These are phyloP conservation scores for Podarcis lilfordi DNA, from an alignment of 2,797 vertebrate genomes.

Conservation along the genomic window DNA sequence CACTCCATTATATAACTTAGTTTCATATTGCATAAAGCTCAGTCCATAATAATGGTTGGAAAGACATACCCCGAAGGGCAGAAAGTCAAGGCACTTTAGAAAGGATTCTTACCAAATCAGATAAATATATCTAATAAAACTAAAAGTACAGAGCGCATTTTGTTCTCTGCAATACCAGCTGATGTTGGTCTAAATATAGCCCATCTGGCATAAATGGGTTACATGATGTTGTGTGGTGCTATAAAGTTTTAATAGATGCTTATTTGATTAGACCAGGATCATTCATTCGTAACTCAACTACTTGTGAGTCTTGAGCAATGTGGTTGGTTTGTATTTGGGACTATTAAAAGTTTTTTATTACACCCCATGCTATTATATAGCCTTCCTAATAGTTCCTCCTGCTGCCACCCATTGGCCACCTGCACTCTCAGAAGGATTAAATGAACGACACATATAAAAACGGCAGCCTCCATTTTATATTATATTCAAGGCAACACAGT, in stretches of 20 bases:
- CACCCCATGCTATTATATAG: conserved; percentile 42
- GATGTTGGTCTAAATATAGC: conserved; percentile 38
- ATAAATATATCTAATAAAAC: not conserved
- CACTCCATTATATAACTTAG: not conserved
- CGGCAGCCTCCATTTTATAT: conserved; percentile 61
- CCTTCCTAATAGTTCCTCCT: conserved; percentile 56
- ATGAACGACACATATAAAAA: conserved; percentile 60
- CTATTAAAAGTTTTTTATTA: conserved; percentile 63
- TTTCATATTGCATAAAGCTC: not conserved
- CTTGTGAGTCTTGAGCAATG: conserved; percentile 54
- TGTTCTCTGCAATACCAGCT: conserved; percentile 31
- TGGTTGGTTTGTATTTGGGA: conserved; percentile 53
- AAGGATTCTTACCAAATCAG: conserved; percentile 32
- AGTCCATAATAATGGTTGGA: not conserved
- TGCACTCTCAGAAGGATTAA: conserved; percentile 66
- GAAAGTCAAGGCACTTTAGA: not conserved
- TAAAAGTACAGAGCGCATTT: not conserved
- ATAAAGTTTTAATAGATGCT: conserved; percentile 50
- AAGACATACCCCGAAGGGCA: not conserved
- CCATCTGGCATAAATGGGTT: conserved; percentile 23
- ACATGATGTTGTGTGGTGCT: conserved; percentile 20
- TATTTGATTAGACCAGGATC: conserved; percentile 37
- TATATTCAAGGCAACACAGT: conserved; percentile 55
- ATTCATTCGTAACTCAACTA: conserved; percentile 45
- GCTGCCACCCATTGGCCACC: conserved; percentile 45